Conservation (phyloP, 2,113 vertebrate genomes). For the Setophaga kirtlandii region DNA sequence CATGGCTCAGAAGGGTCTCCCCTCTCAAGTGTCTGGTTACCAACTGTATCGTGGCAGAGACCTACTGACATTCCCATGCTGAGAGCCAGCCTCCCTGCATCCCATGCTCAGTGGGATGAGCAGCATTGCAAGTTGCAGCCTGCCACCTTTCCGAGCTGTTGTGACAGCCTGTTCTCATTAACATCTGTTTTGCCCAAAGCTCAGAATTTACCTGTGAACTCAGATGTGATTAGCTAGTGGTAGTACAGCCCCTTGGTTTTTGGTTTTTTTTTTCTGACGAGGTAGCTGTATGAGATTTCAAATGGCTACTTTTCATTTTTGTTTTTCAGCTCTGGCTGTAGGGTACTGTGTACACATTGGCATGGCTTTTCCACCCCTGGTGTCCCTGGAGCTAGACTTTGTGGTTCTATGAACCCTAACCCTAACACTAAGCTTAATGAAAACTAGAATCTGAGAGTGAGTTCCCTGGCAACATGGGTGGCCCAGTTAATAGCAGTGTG, state of each 20-base stretch:
- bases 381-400: not conserved
- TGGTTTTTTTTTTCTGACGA: not conserved
- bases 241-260: not conserved
- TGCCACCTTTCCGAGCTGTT: not conserved
- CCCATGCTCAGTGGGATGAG: fast-evolving
- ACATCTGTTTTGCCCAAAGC: not conserved
- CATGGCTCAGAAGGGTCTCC: not conserved
- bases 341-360: not conserved
- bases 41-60: not conserved
- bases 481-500: not conserved
- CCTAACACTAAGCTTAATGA: not conserved
- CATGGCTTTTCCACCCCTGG: not conserved
- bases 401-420: not conserved
- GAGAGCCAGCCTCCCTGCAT: not conserved
- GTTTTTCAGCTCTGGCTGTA: not conserved
- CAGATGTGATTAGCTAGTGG: not conserved
- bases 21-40: not conserved
- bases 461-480: not conserved
- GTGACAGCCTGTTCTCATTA: not conserved
- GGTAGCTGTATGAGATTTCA: not conserved
- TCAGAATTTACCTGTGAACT: constrained; percentile 1
- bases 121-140: not conserved
- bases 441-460: not conserved
- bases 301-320: not conserved
- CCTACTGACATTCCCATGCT: not conserved